Conservation (phyloP, 2,113 vertebrate species). For the Numida meleagris region DNA sequence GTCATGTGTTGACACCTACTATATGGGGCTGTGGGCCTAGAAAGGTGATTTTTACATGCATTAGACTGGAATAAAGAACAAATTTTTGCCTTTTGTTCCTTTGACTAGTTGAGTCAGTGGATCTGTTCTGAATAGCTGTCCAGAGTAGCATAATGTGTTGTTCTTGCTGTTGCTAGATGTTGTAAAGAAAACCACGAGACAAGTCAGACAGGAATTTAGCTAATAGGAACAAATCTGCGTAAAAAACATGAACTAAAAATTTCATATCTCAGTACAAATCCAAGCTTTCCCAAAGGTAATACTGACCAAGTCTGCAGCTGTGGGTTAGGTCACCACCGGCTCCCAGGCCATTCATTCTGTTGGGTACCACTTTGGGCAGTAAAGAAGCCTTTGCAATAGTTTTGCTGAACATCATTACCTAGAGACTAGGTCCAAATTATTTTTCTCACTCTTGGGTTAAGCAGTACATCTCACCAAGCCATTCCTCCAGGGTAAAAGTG, state of each 20-base stretch:
- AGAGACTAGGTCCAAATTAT: not conserved
- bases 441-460: not conserved
- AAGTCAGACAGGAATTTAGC: not conserved
- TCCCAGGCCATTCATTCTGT: not conserved
- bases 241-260: not conserved
- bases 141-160: not conserved
- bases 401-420: not conserved
- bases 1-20: not conserved
- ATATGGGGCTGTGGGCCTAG: not conserved
- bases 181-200: not conserved
- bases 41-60: not conserved
- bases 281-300: not conserved
- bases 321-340: not conserved
- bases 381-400: not conserved
- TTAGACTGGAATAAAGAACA: not conserved
- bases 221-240: not conserved
- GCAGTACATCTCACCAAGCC: not conserved
- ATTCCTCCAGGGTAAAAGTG: not conserved
- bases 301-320: not conserved
- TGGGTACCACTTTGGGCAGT: not conserved
- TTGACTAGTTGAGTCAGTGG: not conserved
- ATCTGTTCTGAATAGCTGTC: not conserved
- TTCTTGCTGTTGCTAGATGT: not conserved
- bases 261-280: not conserved
- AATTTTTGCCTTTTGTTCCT: rapidly evolving